Base-by-base conservation (phyloP, 2,888 invertebrate species). In the Eudasyphora cyanicolor region DNA sequence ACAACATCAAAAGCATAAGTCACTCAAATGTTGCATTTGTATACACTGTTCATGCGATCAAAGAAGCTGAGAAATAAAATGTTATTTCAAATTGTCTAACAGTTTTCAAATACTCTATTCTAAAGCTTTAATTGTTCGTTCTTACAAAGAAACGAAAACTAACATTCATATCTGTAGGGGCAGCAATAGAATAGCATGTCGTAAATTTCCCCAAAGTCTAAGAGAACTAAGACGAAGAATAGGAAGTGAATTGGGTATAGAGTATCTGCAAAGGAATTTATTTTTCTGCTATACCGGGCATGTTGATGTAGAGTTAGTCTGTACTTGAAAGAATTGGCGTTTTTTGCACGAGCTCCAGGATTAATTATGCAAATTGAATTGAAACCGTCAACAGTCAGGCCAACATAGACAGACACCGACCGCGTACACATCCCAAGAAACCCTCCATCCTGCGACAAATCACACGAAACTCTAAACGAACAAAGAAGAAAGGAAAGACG, bases 311-410 rank as follows among this genome's bases (percentile, higher is more conserved):
- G 32, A 27, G 27, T 4, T 38, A 21, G 64, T 64, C n/a, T 57
- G 14, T 7, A 42, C 21, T 42, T 24, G 42, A 67, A 42, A 21
- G 29, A 19, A 38, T 21, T 67, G 38, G 38, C 42, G 67, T 38
- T 67, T n/a, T 67, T 35, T 21, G 19, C 21, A 38, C 21, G n/a
- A n/a, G 17, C 38, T 10, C 64, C 38, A 64, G 67, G 78, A 81
- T 81, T 84, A 84, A 84, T 81, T 81, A 84, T 84, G 84, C 78
- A 76, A 81, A 84, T 81, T 84, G 67, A 73, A 84, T 84, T 78
- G 73, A 73, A 76, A 35, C 73, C 71, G 77, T 75, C 80, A 78
- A 67, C 64, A 76, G 76, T 76, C 70, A 80, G 70, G 62, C 74
- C 1, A 79, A 77, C 57, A 35, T 19, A 35, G 51, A 69, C 14